phyloP scores from a whole-genome alignment of 23 tunicate species.

The Styela plicata region DNA sequence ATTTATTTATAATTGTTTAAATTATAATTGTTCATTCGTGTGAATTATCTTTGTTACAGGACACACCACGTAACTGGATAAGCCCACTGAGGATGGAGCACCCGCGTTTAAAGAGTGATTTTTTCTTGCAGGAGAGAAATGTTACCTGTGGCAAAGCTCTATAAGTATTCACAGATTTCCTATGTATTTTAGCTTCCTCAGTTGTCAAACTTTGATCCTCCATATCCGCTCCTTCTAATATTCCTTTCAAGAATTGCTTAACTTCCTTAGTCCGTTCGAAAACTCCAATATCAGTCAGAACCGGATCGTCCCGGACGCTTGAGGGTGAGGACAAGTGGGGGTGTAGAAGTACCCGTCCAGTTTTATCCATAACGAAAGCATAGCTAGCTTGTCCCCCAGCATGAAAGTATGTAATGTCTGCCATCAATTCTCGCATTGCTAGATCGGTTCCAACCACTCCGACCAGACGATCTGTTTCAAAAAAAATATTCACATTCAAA shows the following conservation, averaged over 20 bases:
- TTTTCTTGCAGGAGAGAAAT: no score
- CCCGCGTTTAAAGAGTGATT: no score
- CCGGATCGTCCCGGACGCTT: conserved; percentile 53
- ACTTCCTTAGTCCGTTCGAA: conserved; percentile 45
- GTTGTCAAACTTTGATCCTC: background rate
- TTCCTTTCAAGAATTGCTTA: background rate
- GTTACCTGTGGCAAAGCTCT: conserved; percentile 40
- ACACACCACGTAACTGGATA: no score
- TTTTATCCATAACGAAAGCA: conserved; percentile 52
- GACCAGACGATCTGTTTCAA: conserved; percentile 43
- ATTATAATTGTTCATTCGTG: no score
- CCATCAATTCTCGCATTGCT: conserved; percentile 67
- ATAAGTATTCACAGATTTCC: conserved; percentile 11
- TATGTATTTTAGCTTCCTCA: conserved; percentile 15
- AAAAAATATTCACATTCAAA: no score
- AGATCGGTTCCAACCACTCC: conserved; percentile 87
- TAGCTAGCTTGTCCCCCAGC: conserved; percentile 48
- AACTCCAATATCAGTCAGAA: conserved; percentile 54
- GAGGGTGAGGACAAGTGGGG: conserved; percentile 64
- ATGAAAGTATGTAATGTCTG: conserved; percentile 70
- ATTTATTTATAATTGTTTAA: no score
- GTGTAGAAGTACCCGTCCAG: conserved; percentile 67
- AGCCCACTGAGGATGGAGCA: no score
- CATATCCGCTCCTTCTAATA: conserved; percentile 7
- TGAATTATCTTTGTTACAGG: no score